Percentiles rank a stretch among this genome's conserved stretches.
Conservation (phyloP, 2,113 vertebrate species). For the Crypturellus undulatus region DNA sequence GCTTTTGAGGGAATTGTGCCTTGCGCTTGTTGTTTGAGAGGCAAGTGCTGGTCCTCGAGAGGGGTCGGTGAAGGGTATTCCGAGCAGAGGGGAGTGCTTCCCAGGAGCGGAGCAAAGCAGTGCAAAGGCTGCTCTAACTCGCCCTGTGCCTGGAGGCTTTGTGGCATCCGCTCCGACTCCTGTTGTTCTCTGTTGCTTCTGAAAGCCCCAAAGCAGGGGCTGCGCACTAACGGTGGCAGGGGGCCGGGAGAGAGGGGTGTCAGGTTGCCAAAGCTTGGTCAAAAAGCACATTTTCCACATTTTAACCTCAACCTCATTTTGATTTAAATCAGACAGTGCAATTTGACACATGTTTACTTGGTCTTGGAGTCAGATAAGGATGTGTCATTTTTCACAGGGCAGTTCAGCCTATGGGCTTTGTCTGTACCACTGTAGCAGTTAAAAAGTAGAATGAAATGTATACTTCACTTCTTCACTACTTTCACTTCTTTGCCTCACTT, state of each 20-base stretch:
- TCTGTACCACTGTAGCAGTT: neutral
- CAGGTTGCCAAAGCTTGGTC: neutral
- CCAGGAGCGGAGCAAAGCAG: neutral
- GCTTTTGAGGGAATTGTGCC: neutral
- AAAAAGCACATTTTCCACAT: neutral
- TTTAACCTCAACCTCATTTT: neutral
- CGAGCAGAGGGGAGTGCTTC: neutral
- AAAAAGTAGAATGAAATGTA: neutral
- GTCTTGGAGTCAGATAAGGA: neutral
- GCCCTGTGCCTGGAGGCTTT: neutral
- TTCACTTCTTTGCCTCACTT: neutral
- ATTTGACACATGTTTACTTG: neutral
- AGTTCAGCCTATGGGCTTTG: neutral
- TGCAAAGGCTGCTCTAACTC: neutral
- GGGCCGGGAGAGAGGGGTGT: neutral
- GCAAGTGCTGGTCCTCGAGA: neutral
- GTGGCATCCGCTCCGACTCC: neutral
- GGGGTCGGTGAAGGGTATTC: neutral
- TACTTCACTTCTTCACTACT: neutral
- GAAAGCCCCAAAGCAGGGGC: neutral
- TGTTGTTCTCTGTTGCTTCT: neutral
- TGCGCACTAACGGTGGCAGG: neutral
- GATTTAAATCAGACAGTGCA: neutral
- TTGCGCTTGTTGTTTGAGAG: slow-evolving; percentile 11
- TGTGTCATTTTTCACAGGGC: neutral